Percentiles rank a stretch among this genome's conserved stretches.
Evolutionary conservation across 2,113 vertebrate species (phyloP).

Genomic region (Hemibagrus wyckioides): DNA sequence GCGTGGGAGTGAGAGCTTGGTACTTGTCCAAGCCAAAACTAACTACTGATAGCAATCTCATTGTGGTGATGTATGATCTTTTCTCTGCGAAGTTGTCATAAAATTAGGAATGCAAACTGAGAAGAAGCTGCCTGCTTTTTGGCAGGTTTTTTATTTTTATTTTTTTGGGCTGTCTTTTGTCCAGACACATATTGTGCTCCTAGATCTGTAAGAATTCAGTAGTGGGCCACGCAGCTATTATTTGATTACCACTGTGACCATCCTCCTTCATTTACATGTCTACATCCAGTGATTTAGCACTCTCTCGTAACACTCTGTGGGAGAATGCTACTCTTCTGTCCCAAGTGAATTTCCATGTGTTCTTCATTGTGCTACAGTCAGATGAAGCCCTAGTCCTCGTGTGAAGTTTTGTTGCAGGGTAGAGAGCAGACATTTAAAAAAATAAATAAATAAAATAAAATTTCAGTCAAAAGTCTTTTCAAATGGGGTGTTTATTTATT

Average conservation of each 20-base stretch:
- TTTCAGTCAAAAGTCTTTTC: background rate
- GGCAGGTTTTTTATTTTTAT: background rate
- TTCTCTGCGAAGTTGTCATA: slow-evolving; percentile 56
- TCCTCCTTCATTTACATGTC: slow-evolving; percentile 2
- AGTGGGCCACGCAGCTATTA: background rate
- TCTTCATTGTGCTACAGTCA: slow-evolving; percentile 25
- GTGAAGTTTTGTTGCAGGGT: background rate
- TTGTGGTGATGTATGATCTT: slow-evolving; percentile 65
- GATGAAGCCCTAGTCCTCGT: background rate
- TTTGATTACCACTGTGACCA: background rate
- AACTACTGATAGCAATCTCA: slow-evolving; percentile 71
- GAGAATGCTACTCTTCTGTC: slow-evolving; percentile 29
- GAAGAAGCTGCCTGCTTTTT: slow-evolving; percentile 1
- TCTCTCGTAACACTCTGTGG: slow-evolving; percentile 5
- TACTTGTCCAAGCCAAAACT: slow-evolving; percentile 68
- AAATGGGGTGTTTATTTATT: background rate
- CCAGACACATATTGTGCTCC: background rate
- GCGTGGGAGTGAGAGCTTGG: slow-evolving; percentile 67
- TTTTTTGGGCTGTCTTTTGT: background rate
- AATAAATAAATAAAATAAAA: too few relatives aligned
- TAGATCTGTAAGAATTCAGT: background rate
- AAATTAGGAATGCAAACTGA: slow-evolving; percentile 54
- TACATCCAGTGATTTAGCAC: slow-evolving; percentile 28
- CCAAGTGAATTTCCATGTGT: slow-evolving; percentile 38
- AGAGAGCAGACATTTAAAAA: background rate